These are phyloP conservation scores for Phalanger gymnotis DNA, from an alignment of 2,797 vertebrate species.

Conservation along the genomic window DNA sequence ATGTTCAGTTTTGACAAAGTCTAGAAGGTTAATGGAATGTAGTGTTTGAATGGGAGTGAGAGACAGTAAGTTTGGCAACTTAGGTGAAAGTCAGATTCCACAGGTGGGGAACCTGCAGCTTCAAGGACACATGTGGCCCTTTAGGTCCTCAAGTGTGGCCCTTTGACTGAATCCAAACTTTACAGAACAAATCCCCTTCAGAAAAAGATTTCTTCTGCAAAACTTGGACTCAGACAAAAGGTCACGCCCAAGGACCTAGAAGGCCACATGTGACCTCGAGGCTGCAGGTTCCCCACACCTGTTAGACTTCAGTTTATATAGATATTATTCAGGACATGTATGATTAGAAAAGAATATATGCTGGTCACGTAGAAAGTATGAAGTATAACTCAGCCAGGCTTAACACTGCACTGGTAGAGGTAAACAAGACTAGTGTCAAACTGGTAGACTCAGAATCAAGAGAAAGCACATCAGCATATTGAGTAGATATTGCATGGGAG, in stretches of 20 bases:
- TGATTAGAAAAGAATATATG: not conserved
- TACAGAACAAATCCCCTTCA: no score
- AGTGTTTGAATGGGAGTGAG: not conserved
- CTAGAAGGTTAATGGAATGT: not conserved
- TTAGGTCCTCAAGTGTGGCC: no score
- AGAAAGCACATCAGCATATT: not conserved
- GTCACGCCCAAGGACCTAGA: no score
- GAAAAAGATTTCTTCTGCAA: no score
- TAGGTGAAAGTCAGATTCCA: not conserved
- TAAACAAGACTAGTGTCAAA: not conserved
- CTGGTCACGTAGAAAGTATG: not conserved
- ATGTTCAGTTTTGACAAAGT: not conserved
- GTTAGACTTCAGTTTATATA: not conserved
- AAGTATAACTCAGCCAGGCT: not conserved
- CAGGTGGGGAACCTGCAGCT: no score
- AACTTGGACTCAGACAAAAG: no score
- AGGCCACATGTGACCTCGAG: no score
- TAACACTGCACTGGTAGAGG: not conserved
- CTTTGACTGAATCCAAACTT: no score
- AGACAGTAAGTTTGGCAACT: not conserved
- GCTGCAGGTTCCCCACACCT: no score
- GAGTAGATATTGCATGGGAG: not conserved
- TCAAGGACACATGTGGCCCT: no score
- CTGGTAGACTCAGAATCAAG: not conserved
- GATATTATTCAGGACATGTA: not conserved